phyloP scores from a whole-genome alignment of 1,140 invertebrate genomes.

The Lucilia sericata region DNA sequence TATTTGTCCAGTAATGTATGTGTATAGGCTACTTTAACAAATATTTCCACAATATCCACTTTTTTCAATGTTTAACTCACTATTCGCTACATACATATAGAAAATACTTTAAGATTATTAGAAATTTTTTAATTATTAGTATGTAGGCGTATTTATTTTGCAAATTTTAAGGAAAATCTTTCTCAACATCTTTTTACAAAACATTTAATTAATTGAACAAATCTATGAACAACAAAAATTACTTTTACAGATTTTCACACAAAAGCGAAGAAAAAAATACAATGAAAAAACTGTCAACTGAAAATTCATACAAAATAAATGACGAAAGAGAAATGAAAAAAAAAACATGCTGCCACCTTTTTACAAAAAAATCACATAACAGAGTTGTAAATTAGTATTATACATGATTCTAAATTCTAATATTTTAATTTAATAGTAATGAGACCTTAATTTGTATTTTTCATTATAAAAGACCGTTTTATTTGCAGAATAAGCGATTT shows the following conservation, averaged over 20 bases:
- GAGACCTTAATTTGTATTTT: no score
- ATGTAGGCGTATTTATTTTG: no score
- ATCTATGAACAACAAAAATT: background rate
- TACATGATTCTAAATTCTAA: no score
- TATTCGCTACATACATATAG: no score
- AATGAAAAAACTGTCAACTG: conserved; percentile 10
- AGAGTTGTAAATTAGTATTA: background rate
- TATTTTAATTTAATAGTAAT: no score
- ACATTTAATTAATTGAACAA: no score
- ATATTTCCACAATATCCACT: conserved; percentile 8
- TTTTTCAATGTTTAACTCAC: background rate
- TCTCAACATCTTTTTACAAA: no score
- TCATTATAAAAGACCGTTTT: no score
- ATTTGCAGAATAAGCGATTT: no score
- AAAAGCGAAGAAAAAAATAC: conserved; percentile 13
- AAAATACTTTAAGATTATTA: no score
- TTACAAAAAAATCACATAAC: background rate
- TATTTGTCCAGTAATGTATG: conserved; percentile 7
- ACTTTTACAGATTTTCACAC: background rate
- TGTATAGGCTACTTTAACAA: conserved; percentile 10
- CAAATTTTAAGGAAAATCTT: no score
- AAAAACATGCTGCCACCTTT: background rate
- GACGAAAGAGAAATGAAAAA: background rate
- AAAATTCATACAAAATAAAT: conserved; percentile 6
- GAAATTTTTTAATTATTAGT: no score